Base-by-base conservation (phyloP, 2,888 invertebrate genomes). In the Ecliptopera silaceata region DNA sequence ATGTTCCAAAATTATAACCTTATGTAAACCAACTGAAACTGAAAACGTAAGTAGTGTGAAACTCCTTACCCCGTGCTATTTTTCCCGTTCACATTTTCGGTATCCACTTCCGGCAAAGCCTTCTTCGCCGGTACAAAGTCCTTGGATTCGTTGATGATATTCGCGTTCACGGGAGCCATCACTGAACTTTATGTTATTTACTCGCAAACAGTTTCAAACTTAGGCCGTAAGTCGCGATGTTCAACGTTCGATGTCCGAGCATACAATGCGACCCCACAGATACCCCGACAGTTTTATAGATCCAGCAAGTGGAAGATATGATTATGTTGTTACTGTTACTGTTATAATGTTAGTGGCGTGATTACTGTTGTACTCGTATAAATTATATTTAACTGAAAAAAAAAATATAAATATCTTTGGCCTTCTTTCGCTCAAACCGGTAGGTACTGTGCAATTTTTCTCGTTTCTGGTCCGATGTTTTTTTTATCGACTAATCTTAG, bases 111-210 rank as follows among this genome's bases (percentile, higher is more conserved):
- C 31, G 90, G 90, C 18, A 90, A 69, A 18, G 75, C 71, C 68
- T 84, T 71, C 65, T 88, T 90, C 3, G 79, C 82, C 4, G 84
- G 71, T 58, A 79, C 72, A 59, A 73, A 83, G 53, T 64, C 68
- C 65, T 84, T 82, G 60, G 72, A 70, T 45, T 75, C 84, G 49
- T 82, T 84, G n/a, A 85, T 61, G 51, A 82, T 77, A 60, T 78
- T 83, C 41, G 75, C 83, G 69, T 88, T 88, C 34, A 88, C 79
- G 31, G 91, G 89, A 62, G 89, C 86, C 91, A 90, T 91, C 80
- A 82, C 84, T 81, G 59, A 75, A 85, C 79, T 75, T 58, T 8
- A n/a, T 43, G 17, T 68, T 47, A 36, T 59, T 69, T 66, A 61
- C 53, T 44, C 62, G 61, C 66, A 60, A 59, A 64, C 61, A 58